Evolutionary conservation across 64 coral and sea anemone species (phyloP), one percentile per base, ranked within the genome.

Genomic region (Pachyseris speciosa): DNA sequence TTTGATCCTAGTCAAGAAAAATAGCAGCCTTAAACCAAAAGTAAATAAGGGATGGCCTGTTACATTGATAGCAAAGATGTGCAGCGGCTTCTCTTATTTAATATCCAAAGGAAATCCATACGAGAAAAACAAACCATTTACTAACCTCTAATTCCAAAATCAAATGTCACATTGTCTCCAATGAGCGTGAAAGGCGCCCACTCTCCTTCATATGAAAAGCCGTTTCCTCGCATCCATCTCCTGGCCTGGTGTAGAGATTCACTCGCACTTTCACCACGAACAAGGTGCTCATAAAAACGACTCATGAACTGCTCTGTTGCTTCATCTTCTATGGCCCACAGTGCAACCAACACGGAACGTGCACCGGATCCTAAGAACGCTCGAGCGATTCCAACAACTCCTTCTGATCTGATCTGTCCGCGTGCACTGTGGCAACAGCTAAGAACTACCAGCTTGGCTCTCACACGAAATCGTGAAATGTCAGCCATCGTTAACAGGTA

Each of bases 371-470:
- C 83, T 13, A 86, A 1, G 29, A 86, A 86, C 1, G 83, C 83
- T 0, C 83, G 83, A 40, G 83, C 59, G 6, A 86, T 67, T 2
- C 83, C 83, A 67, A 86, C 37, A 4, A 86, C 83, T 44, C 83
- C 83, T 0, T 86, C 83, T 0, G 83, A 19, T 8, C 9, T 76
- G 22, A 48, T 44, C 50, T 76, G 8, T 47, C 73, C 37, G 6
- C 38, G 73, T 26, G 73, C 73, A 29, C 78, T 83, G 53, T 61
- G 78, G 11, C 78, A 83, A 26, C 78, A 83, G 36, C 75, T 80
- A 0, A 80, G 75, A 7, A 61, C 50, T 37, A 83, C 78, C 78
- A 83, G 11, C 34, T 63, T 83, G 31, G 78, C 78, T 6, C 63
- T 60, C 6, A 83, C 5, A 30, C 51, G 47, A 60, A 60, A 43